These are phyloP conservation scores for Pelobates cultripes DNA, from an alignment of 2,797 vertebrate genomes.

Conservation along the genomic window DNA sequence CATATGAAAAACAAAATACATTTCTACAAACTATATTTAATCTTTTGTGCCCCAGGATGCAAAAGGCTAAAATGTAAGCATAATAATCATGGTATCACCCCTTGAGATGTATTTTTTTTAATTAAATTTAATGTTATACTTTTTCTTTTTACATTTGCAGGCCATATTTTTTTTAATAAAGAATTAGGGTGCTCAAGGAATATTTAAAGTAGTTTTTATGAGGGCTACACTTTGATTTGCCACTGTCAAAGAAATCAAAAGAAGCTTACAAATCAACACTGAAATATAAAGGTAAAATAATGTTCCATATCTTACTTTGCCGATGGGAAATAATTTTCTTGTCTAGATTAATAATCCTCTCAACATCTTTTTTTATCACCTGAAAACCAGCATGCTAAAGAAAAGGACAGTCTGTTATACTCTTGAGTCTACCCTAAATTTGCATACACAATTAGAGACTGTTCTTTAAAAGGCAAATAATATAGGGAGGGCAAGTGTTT, in stretches of 20 bases:
- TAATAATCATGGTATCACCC: too few relatives aligned
- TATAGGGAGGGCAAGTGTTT: slow-evolving; percentile 54
- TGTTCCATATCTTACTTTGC: background rate
- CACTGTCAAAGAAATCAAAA: slow-evolving; percentile 18
- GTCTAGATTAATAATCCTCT: slow-evolving; percentile 40
- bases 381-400: slow-evolving; percentile 44
- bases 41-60: too few relatives aligned
- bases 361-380: slow-evolving; percentile 42
- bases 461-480: slow-evolving; percentile 44
- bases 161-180: too few relatives aligned
- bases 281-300: slow-evolving; percentile 24
- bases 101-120: too few relatives aligned
- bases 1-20: too few relatives aligned
- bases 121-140: too few relatives aligned
- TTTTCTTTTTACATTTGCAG: too few relatives aligned
- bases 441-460: slow-evolving; percentile 53
- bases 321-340: background rate
- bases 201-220: slow-evolving; percentile 11
- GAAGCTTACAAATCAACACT: background rate
- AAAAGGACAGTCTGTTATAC: slow-evolving; percentile 51
- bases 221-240: background rate
- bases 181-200: background rate
- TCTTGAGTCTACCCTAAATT: slow-evolving; percentile 54
- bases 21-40: too few relatives aligned
- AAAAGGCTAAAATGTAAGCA: too few relatives aligned